Evolutionary conservation across 2,888 invertebrate genomes (phyloP).

Genomic region (Sisyra nigra): DNA sequence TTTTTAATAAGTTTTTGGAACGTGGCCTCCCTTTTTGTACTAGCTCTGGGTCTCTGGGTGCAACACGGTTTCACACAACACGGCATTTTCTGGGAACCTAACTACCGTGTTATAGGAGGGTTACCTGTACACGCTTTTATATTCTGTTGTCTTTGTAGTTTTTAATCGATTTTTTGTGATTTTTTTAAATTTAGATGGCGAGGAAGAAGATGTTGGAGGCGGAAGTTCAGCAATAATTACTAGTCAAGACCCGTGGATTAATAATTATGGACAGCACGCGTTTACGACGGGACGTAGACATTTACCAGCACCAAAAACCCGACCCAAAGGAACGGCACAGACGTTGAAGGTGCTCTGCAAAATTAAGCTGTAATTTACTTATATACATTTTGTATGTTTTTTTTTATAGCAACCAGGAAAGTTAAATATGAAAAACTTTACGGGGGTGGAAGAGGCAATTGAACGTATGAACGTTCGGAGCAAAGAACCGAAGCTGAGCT

Average conservation of each 20-base stretch:
- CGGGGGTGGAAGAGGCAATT: conserved; percentile 75
- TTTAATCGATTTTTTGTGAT: background rate
- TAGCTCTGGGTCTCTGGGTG: too few species aligned
- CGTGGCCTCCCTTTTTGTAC: too few species aligned
- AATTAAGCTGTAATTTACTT: background rate
- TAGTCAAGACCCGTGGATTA: conserved; percentile 22
- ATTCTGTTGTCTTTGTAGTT: background rate
- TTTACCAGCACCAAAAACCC: conserved; percentile 38
- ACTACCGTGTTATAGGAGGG: too few species aligned
- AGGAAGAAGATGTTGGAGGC: conserved; percentile 20
- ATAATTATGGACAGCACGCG: conserved; percentile 48
- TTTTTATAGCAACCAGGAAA: conserved; percentile 65
- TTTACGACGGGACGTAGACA: conserved; percentile 54
- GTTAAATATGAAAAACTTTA: conserved; percentile 76
- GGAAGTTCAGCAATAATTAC: conserved; percentile 22
- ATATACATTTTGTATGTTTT: conserved; percentile 8
- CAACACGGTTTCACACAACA: too few species aligned
- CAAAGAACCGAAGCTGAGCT: conserved; percentile 27
- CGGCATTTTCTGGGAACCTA: too few species aligned
- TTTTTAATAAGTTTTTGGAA: too few species aligned
- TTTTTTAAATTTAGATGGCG: background rate
- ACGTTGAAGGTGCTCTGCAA: conserved; percentile 45
- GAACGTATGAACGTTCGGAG: conserved; percentile 48
- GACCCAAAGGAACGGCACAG: conserved; percentile 51
- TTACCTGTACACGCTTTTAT: too few species aligned